Evolutionary conservation across 2,797 vertebrate genomes (phyloP).

Genomic region (Periophthalmus magnuspinnatus): DNA sequence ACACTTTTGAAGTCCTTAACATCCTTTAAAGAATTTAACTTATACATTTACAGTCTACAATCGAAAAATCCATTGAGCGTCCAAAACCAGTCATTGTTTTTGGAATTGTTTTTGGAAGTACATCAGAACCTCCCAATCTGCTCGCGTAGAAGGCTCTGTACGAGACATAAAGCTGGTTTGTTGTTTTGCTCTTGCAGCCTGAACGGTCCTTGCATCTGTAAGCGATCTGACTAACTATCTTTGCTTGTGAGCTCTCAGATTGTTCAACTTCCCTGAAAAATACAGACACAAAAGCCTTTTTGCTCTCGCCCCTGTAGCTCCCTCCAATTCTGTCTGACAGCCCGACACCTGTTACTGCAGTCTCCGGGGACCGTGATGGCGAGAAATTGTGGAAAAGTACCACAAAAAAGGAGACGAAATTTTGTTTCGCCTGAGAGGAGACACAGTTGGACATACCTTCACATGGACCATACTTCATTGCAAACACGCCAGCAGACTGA

Average conservation of each 20-base stretch:
- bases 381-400: neutral
- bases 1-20: neutral
- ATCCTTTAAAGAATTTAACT: no score
- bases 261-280: slow-evolving; percentile 37
- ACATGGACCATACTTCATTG: slow-evolving; percentile 75
- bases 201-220: slow-evolving; percentile 16
- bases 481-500: slow-evolving; percentile 21
- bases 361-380: neutral
- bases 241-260: slow-evolving; percentile 38
- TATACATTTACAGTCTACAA: slow-evolving; percentile 2
- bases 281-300: slow-evolving; percentile 57
- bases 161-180: slow-evolving; percentile 26
- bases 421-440: slow-evolving; percentile 6
- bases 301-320: slow-evolving; percentile 26
- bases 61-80: neutral
- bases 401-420: neutral
- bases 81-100: slow-evolving; percentile 8
- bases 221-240: slow-evolving; percentile 38
- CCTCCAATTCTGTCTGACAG: slow-evolving; percentile 54
- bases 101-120: slow-evolving; percentile 28
- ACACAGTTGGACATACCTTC: slow-evolving; percentile 68
- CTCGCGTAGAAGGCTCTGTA: slow-evolving; percentile 29
- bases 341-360: slow-evolving; percentile 69
- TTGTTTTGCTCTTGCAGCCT: slow-evolving; percentile 8
- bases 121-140: slow-evolving; percentile 26